Evolutionary conservation across 2,888 invertebrate species (phyloP), one percentile per base, ranked within the genome.

Genomic region (Pseudoips prasinana): DNA sequence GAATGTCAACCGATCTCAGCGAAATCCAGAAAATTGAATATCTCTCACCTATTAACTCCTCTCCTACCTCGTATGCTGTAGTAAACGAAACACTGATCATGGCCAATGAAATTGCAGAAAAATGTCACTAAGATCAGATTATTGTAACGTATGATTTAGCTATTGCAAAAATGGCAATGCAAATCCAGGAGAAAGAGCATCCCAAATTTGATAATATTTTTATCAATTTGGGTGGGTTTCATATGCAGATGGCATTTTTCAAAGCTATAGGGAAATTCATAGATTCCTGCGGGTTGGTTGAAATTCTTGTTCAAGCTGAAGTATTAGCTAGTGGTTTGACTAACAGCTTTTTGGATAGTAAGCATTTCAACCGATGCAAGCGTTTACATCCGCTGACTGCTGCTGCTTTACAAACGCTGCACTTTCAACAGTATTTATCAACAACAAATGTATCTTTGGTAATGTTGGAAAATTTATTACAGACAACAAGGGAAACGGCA

Each of bases 111-210:
- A 25, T 46, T 24, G 41, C 35, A 8, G 7, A 30, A 36, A 46
- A 60, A 29, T 61, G 60, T 50, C 1, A 49, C 1, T 54, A 67
- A 40, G 2, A 14, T 30, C 6, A 52, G 6, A 61, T 67, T 28
- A 53, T 46, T 5, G 64, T 54, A 22, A 52, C 67, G 3, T 69
- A 68, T 33, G 68, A 72, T 55, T 56, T 68, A 28, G 63, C 62
- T 1, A 72, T 67, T 14, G 61, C 61, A 7, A 63, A 63, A 57
- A 29, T 58, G 9, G 53, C 57, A 37, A 48, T 61, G 41, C 48
- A 61, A 25, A 58, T 69, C 10, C 64, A 70, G 45, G 4, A 20
- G 24, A 22, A 24, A 22, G 33, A 58, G 39, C 53, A 45, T 3
- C 35, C 35, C 7, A 6, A 20, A 47, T 72, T 32, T 24, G 33